Base-by-base conservation (phyloP, 2,888 invertebrate species). In the Epicampocera succincta region DNA sequence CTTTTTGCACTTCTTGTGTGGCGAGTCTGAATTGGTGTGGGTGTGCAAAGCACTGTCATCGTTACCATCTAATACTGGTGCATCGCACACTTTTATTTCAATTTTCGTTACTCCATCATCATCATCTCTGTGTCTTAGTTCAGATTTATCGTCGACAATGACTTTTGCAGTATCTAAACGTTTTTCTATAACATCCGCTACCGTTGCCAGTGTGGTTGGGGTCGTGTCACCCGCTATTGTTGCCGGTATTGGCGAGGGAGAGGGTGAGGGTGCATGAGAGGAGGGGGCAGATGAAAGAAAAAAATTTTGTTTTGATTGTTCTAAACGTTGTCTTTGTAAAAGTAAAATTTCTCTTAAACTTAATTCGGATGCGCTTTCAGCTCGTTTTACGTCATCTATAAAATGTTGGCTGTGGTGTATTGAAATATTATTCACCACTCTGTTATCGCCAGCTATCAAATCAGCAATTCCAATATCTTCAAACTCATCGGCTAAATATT, bases 291-390 rank as follows among this genome's bases (percentile, higher is more conserved):
- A 87, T 86, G 89, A 89, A 87, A 89, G 87, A 86, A 90, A 86
- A 89, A 89, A 89, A 86, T 87, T 87, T 87, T 88, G 88, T 86
- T 89, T 89, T 84, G 88, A 87, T 89, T 86, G 87, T 84, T 88
- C 87, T 85, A 87, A 88, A 63, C 90, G 88, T 85, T 87, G 87
- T 84, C 89, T 85, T 85, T 89, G 88, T 48, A 89, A 86, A 80
- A 87, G 85, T 85, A 89, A 86, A 83, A 89, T 86, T 85, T 89
- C 87, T 85, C 85, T 87, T 85, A 89, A 86, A 84, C 86, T 86
- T 83, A 87, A 83, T 78, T 86, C 86, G 63, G 85, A 66, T 74
- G 84, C 83, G 71, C 83, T 81, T 21, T 80, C 50, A 21, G 48
- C 61, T 21, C 56, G 46, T 56, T 74, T 74, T 50, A 21, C 73